A percentile compares a stretch with the other conserved stretches of the same genome.
Evolutionary conservation across 1,140 invertebrate species (phyloP).

Genomic region (Hyposmocoma kahamanoa): DNA sequence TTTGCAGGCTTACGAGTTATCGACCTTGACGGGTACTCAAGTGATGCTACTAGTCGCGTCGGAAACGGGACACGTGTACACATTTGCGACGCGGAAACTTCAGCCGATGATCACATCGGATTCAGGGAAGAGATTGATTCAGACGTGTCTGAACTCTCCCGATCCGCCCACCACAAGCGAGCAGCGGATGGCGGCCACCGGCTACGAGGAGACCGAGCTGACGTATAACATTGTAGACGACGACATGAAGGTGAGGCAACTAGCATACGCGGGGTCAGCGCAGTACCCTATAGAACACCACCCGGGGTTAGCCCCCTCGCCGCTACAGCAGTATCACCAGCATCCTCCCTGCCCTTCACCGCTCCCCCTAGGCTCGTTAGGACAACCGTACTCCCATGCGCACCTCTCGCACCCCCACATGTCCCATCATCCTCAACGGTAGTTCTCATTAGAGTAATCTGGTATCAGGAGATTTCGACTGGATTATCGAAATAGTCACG

Average conservation of each 20-base stretch:
- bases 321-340: constrained; percentile 73
- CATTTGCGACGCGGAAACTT: constrained; percentile 98
- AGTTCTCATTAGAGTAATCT: constrained; percentile 63
- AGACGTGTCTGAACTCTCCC: constrained; percentile 98
- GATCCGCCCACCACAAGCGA: constrained; percentile 90
- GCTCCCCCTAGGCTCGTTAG: constrained; percentile 75
- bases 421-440: constrained; percentile 82
- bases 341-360: constrained; percentile 75
- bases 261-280: constrained; percentile 85
- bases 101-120: constrained; percentile 99
- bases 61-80: constrained; percentile 99
- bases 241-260: constrained; percentile 96
- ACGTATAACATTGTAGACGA: constrained; percentile 97
- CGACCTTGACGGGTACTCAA: constrained; percentile 98
- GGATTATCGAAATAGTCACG: constrained; percentile 52
- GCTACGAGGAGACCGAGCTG: constrained; percentile 98
- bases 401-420: constrained; percentile 80
- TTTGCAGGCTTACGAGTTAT: constrained; percentile 97
- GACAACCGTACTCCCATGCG: constrained; percentile 76
- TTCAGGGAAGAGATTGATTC: constrained; percentile 97
- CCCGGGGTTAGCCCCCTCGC: constrained; percentile 75
- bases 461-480: constrained; percentile 25
- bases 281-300: constrained; percentile 78
- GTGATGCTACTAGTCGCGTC: constrained; percentile 97
- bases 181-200: constrained; percentile 98